A percentile compares a stretch with the other conserved stretches of the same genome.
phyloP scores from a whole-genome alignment of 1,140 invertebrate genomes.

The Zaprionus camerounensis region DNA sequence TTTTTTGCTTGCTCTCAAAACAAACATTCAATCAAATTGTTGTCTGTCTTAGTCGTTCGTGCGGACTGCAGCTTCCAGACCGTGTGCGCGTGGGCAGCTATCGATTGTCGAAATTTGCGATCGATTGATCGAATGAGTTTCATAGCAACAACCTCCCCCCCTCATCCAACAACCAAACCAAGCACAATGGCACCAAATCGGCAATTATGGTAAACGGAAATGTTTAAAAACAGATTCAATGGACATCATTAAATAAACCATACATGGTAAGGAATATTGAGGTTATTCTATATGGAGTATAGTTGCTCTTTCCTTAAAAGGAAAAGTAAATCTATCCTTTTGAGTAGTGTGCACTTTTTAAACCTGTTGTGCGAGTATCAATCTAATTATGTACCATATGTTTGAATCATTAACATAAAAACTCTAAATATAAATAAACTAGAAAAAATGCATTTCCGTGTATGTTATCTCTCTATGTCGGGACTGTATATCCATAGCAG shows the following conservation, averaged over 20 bases:
- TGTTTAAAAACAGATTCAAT: slow-evolving; percentile 30
- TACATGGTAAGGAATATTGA: background rate
- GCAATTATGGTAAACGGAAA: slow-evolving; percentile 27
- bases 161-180: background rate
- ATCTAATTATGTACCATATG: no score
- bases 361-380: no score
- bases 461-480: no score
- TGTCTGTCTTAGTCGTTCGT: slow-evolving; percentile 29
- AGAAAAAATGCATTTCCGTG: no score
- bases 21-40: slow-evolving; percentile 68
- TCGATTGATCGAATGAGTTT: slow-evolving; percentile 27
- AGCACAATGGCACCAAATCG: slow-evolving; percentile 37
- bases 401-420: no score
- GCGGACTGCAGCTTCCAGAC: slow-evolving; percentile 21
- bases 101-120: slow-evolving; percentile 48
- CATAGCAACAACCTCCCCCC: slow-evolving; percentile 15
- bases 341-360: no score
- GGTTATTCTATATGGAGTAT: background rate
- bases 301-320: background rate
- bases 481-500: no score
- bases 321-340: slow-evolving; percentile 5
- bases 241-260: slow-evolving; percentile 43
- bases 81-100: slow-evolving; percentile 56
- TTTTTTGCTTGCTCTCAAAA: slow-evolving; percentile 50
- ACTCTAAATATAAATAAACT: no score